Evolutionary conservation across 2,113 vertebrate species (phyloP).

Genomic region (Oreochromis aureus): DNA sequence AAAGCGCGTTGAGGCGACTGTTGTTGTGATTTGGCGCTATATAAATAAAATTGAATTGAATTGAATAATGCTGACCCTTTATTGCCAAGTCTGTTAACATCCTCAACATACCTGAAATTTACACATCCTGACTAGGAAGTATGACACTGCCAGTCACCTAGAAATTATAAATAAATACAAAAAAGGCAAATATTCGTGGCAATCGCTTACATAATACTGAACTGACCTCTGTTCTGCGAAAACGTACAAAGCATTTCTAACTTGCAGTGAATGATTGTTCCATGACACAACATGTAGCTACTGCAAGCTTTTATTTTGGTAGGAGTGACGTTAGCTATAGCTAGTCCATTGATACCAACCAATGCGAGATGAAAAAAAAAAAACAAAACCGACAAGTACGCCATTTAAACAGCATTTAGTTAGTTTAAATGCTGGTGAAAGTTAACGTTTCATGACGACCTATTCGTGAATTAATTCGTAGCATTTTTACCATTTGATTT

Average conservation of each 20-base stretch:
- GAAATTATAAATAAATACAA: background rate
- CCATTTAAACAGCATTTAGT: background rate
- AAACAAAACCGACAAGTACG: background rate
- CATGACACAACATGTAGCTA: background rate
- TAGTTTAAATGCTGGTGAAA: background rate
- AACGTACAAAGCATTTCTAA: background rate
- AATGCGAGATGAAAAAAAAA: background rate
- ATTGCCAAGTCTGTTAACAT: background rate
- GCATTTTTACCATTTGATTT: background rate
- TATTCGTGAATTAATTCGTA: background rate
- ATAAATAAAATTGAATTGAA: no score
- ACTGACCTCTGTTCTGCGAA: background rate
- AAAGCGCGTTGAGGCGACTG: no score
- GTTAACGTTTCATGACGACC: background rate
- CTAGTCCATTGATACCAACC: background rate
- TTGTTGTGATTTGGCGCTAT: no score
- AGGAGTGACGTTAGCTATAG: background rate
- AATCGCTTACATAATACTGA: background rate
- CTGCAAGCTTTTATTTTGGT: background rate
- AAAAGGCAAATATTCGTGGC: background rate
- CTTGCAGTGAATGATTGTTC: background rate
- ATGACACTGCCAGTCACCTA: background rate
- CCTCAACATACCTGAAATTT: background rate
- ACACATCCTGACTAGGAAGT: background rate
- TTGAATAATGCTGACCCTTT: background rate